These are phyloP conservation scores for Uromys caudimaculatus DNA, from an alignment of 2,797 vertebrate genomes.

Conservation along the genomic window DNA sequence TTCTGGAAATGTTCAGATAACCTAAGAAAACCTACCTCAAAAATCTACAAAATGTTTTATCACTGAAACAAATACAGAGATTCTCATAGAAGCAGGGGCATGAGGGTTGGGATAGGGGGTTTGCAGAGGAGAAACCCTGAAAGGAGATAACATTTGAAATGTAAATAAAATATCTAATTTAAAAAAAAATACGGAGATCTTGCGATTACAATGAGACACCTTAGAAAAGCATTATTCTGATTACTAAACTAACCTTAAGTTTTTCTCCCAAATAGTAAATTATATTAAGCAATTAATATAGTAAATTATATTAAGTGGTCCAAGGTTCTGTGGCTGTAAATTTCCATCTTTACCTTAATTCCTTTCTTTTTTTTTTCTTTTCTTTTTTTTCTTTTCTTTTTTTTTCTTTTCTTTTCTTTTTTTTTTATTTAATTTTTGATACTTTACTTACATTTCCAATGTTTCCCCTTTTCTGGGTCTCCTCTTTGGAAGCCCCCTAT, in stretches of 20 bases:
- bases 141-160: too few species aligned
- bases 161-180: too few species aligned
- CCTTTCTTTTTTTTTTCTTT: too few species aligned
- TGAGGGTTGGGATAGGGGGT: too few species aligned
- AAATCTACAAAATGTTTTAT: not conserved
- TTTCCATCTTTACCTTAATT: not conserved
- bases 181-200: not conserved
- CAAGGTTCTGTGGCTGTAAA: not conserved
- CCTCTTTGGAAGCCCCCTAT: too few species aligned
- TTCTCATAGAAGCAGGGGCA: not conserved
- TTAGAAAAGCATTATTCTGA: not conserved
- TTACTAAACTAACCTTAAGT: not conserved
- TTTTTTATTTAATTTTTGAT: too few species aligned
- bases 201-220: not conserved
- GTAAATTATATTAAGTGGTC: not conserved
- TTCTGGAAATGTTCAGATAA: constrained; percentile 8
- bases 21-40: not conserved
- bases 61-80: not conserved
- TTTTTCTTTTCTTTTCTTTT: too few species aligned
- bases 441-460: too few species aligned
- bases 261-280: not conserved
- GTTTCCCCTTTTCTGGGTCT: too few species aligned
- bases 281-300: not conserved
- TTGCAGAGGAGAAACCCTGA: too few species aligned
- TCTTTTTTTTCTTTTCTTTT: too few species aligned